Conservation (phyloP, 2,113 vertebrate genomes). For the Zingel zingel region DNA sequence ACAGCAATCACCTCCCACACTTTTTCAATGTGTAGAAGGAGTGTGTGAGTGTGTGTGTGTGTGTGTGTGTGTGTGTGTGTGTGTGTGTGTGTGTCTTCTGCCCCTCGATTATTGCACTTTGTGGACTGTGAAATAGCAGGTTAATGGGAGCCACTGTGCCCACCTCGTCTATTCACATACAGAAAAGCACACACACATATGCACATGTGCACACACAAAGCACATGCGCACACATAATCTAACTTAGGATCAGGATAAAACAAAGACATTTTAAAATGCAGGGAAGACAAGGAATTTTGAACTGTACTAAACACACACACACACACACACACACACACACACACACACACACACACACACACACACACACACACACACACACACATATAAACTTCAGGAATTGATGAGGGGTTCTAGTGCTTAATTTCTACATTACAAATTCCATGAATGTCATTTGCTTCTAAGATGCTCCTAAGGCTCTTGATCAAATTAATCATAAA, state of each 20-base stretch:
- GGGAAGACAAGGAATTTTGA: background rate
- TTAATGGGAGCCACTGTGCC: slow-evolving; percentile 52
- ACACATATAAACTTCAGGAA: background rate
- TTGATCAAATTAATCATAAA: background rate
- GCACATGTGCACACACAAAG: background rate
- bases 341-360: background rate
- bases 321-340: background rate
- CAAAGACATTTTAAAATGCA: slow-evolving; percentile 19
- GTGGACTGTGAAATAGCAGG: slow-evolving; percentile 73
- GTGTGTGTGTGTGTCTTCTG: slow-evolving; percentile 14
- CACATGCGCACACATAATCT: background rate
- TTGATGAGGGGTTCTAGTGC: background rate
- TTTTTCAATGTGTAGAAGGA: slow-evolving; percentile 36
- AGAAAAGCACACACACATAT: slow-evolving; percentile 19
- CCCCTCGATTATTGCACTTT: slow-evolving; percentile 64
- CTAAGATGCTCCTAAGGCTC: background rate
- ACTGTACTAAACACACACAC: background rate
- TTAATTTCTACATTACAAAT: background rate
- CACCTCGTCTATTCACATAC: slow-evolving; percentile 51
- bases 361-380: background rate
- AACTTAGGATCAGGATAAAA: slow-evolving; percentile 26
- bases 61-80: slow-evolving; percentile 5
- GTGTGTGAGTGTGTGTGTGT: slow-evolving; percentile 7
- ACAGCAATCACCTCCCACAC: slow-evolving; percentile 58
- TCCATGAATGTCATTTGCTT: background rate